Conservation (phyloP, 2,888 invertebrate species). For the Ametastegia equiseti region DNA sequence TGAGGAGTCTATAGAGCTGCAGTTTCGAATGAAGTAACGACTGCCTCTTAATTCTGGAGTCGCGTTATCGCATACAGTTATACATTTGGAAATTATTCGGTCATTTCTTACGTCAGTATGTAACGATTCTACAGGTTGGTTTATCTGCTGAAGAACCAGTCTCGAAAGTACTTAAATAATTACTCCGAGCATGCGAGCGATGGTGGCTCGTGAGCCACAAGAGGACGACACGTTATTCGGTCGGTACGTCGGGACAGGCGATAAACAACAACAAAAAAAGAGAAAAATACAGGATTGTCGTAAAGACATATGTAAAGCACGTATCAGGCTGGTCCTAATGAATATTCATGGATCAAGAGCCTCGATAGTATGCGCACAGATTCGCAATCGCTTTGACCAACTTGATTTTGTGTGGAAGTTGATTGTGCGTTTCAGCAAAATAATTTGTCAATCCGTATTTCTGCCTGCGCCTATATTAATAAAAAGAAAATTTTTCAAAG, state of each 20-base stretch:
- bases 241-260: neutral
- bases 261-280: neutral
- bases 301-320: constrained; percentile 4
- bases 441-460: too few species aligned
- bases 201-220: neutral
- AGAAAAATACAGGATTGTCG: neutral
- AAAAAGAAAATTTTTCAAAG: too few species aligned
- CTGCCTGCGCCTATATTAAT: too few species aligned
- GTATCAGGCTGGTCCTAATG: neutral
- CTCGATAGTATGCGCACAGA: neutral
- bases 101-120: constrained; percentile 7
- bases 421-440: neutral
- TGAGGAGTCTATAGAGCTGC: neutral
- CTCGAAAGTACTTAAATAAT: constrained; percentile 8
- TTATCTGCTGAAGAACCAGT: constrained; percentile 11
- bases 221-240: neutral
- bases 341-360: neutral
- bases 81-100: constrained; percentile 13
- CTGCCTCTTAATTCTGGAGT: neutral
- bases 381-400: neutral
- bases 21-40: neutral
- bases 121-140: neutral
- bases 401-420: neutral
- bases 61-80: neutral
- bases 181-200: constrained; percentile 15